phyloP scores from a whole-genome alignment of 2,113 vertebrate species.

The Eubucco bourcierii region DNA sequence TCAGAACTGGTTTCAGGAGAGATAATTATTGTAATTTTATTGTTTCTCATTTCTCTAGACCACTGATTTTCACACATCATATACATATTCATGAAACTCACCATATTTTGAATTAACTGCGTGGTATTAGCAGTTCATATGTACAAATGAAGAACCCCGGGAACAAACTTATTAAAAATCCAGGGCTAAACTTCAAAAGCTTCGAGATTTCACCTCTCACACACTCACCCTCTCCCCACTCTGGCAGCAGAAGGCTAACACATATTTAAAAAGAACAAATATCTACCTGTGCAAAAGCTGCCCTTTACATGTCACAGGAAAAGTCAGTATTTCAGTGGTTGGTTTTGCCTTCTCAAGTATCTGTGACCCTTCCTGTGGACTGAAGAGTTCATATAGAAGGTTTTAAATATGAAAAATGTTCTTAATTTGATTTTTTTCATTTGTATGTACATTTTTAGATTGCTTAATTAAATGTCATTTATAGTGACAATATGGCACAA shows the following conservation, averaged over 20 bases:
- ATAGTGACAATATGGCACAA: not conserved
- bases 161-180: conserved; percentile 55
- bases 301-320: conserved; percentile 48
- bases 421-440: not conserved
- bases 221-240: not conserved
- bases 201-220: not conserved
- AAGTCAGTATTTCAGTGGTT: conserved; percentile 36
- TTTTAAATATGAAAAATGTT: not conserved
- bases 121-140: not conserved
- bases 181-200: not conserved
- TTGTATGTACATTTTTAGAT: not conserved
- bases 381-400: not conserved
- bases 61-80: not conserved
- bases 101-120: not conserved
- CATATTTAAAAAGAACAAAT: conserved; percentile 45
- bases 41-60: conserved; percentile 8
- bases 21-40: conserved; percentile 39
- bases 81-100: conserved; percentile 5
- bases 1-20: conserved; percentile 6
- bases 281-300: conserved; percentile 40
- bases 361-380: not conserved
- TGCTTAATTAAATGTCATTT: conserved; percentile 10
- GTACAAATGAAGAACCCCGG: conserved; percentile 10
- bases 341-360: conserved; percentile 10
- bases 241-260: not conserved